Conservation (phyloP, 1,140 invertebrate species). For the Apis florea region DNA sequence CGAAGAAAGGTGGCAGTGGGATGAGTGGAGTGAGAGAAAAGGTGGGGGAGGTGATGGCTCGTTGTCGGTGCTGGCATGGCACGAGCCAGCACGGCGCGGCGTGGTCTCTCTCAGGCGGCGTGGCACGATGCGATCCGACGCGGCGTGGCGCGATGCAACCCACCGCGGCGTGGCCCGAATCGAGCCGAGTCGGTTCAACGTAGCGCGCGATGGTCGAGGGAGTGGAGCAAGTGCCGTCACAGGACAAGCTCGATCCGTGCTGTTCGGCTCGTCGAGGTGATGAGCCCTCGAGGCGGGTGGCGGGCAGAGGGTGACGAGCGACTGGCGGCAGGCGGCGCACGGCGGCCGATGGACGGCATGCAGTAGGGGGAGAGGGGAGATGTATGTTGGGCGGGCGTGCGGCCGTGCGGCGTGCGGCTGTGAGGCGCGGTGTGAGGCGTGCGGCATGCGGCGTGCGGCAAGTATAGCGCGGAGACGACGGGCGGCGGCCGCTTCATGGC, state of each 20-base stretch:
- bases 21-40: neutral
- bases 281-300: slow-evolving; percentile 72
- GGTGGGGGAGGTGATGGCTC: slow-evolving; percentile 33
- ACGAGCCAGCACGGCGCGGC: slow-evolving; percentile 25
- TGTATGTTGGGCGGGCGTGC: slow-evolving; percentile 11
- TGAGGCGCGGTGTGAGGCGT: slow-evolving; percentile 1
- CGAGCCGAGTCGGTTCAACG: neutral
- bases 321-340: slow-evolving; percentile 6
- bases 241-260: slow-evolving; percentile 67
- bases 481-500: slow-evolving; percentile 25
- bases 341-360: slow-evolving; percentile 32
- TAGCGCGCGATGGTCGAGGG: slow-evolving; percentile 27
- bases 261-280: slow-evolving; percentile 75
- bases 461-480: slow-evolving; percentile 17
- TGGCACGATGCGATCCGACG: neutral
- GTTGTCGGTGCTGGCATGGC: slow-evolving; percentile 41
- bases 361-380: slow-evolving; percentile 9
- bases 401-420: slow-evolving; percentile 23
- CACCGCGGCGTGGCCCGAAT: slow-evolving; percentile 55
- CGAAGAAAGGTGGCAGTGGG: slow-evolving; percentile 29
- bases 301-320: slow-evolving; percentile 4
- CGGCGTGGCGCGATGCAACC: slow-evolving; percentile 65
- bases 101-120: slow-evolving; percentile 5
- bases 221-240: slow-evolving; percentile 46
- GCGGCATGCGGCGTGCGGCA: slow-evolving; percentile 16